Conservation (phyloP, 2,113 vertebrate species). For the Spea multiplicata region DNA sequence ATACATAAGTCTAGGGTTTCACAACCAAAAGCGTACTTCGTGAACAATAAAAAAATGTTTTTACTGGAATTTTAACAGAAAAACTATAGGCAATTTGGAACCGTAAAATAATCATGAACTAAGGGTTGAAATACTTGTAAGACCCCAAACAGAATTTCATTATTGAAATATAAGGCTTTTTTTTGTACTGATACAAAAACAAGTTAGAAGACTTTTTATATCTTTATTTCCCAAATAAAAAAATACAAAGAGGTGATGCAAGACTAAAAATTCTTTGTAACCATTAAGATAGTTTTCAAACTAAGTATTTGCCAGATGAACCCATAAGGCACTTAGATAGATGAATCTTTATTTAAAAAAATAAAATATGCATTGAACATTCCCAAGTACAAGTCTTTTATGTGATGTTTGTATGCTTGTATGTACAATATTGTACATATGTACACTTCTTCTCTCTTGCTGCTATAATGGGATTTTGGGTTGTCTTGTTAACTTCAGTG, state of each 20-base stretch:
- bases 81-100: no score
- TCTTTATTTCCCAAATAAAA: slow-evolving; percentile 47
- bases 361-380: slow-evolving; percentile 74
- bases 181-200: not conserved
- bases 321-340: slow-evolving; percentile 77
- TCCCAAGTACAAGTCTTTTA: slow-evolving; percentile 64
- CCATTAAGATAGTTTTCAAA: slow-evolving; percentile 55
- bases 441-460: slow-evolving; percentile 53
- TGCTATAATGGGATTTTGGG: slow-evolving; percentile 76
- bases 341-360: slow-evolving; percentile 68
- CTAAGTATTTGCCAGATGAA: slow-evolving; percentile 60
- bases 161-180: no score
- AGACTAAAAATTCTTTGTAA: slow-evolving; percentile 17
- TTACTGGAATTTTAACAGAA: no score
- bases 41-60: no score
- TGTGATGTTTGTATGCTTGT: slow-evolving; percentile 53
- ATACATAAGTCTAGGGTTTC: no score
- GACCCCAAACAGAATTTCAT: no score
- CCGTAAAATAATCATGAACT: no score
- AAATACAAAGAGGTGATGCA: slow-evolving; percentile 55
- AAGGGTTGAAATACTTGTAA: no score
- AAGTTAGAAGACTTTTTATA: not conserved
- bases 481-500: slow-evolving; percentile 73
- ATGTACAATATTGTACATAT: slow-evolving; percentile 66
- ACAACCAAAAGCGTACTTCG: no score